Evolutionary conservation across 2,797 vertebrate genomes (phyloP).

Genomic region (Avahi laniger): DNA sequence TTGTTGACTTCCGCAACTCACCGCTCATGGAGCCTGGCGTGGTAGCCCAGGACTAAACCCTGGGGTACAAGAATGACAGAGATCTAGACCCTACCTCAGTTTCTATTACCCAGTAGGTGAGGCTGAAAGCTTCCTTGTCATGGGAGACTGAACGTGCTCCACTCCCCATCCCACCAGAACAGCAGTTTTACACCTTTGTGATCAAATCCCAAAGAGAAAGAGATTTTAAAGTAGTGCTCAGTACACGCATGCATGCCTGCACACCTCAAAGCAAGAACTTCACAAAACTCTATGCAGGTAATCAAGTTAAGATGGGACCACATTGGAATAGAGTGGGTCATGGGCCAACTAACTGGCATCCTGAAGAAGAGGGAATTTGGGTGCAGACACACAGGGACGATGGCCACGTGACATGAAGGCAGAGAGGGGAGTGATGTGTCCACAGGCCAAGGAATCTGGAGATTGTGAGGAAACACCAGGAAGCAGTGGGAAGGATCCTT

Average conservation of each 20-base stretch:
- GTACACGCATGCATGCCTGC: fast-evolving
- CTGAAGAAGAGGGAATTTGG: not conserved
- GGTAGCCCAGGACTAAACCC: not conserved
- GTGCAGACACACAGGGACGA: not conserved
- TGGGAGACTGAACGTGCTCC: not conserved
- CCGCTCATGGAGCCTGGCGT: fast-evolving
- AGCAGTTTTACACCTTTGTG: not conserved
- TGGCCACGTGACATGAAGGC: fast-evolving
- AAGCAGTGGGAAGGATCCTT: too few species aligned
- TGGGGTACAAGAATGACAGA: fast-evolving
- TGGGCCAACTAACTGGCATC: not conserved
- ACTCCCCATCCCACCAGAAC: not conserved
- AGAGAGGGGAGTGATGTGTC: fast-evolving
- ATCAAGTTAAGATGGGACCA: fast-evolving
- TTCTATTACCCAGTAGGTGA: fast-evolving
- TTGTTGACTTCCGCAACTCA: fast-evolving
- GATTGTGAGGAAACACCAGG: not conserved
- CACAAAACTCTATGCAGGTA: fast-evolving
- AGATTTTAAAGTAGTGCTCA: fast-evolving
- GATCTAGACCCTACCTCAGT: not conserved
- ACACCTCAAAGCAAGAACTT: not conserved
- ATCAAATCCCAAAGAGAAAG: not conserved
- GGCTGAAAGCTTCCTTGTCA: not conserved
- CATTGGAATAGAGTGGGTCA: fast-evolving
- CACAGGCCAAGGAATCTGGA: fast-evolving